Percentiles rank a stretch among this genome's conserved stretches.
Conservation (phyloP, 2,888 invertebrate species). For the Cantharis rustica region DNA sequence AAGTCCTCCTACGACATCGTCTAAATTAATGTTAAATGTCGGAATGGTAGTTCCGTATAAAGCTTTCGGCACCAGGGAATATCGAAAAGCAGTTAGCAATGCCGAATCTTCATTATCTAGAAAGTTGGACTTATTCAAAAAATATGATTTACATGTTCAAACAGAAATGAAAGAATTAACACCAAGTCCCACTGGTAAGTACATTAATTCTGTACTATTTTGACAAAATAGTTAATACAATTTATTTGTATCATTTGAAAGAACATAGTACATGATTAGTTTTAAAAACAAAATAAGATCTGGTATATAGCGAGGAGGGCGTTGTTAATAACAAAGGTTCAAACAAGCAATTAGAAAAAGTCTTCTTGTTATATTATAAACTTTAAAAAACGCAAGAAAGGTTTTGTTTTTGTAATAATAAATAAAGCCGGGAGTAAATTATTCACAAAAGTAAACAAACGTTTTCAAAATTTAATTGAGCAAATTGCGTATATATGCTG, state of each 20-base stretch:
- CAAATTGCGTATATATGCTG: too few relatives aligned
- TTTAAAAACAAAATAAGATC: background rate
- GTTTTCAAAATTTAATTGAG: background rate
- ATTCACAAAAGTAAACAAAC: background rate
- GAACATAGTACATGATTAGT: too few relatives aligned
- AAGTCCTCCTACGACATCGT: constrained; percentile 37
- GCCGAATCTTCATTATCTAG: constrained; percentile 70
- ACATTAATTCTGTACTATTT: background rate
- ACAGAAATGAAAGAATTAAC: constrained; percentile 74
- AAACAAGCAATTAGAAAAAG: background rate
- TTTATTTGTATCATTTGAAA: background rate
- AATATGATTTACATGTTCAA: constrained; percentile 71
- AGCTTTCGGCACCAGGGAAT: constrained; percentile 74
- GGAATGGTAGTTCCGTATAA: constrained; percentile 80
- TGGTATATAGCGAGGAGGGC: background rate
- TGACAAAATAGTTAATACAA: background rate
- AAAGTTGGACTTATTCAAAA: constrained; percentile 68
- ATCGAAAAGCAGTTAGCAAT: constrained; percentile 70
- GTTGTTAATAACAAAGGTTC: background rate
- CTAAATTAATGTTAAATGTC: constrained; percentile 58
- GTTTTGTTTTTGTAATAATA: background rate
- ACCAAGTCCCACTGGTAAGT: constrained; percentile 74
- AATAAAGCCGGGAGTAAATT: background rate
- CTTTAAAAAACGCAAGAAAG: background rate
- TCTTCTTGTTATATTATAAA: background rate